These are phyloP conservation scores for Eupithecia vulgata DNA, from an alignment of 2,888 invertebrate genomes.

Conservation along the genomic window DNA sequence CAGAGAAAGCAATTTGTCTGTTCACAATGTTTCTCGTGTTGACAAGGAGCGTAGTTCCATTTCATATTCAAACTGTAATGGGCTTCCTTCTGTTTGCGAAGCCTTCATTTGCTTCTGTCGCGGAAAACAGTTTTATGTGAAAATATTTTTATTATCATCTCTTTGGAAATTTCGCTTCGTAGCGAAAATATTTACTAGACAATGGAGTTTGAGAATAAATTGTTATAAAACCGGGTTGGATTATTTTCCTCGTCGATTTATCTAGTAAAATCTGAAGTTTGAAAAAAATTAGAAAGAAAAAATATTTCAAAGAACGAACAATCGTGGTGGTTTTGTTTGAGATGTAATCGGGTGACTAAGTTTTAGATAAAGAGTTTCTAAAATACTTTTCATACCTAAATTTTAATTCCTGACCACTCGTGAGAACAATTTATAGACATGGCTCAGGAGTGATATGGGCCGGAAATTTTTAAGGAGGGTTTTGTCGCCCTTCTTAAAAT, in stretches of 20 bases:
- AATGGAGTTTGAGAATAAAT: constrained; percentile 10
- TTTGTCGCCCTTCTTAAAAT: too few species aligned
- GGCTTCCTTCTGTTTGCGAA: constrained; percentile 44
- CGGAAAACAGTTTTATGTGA: constrained; percentile 33
- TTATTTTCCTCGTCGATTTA: neutral
- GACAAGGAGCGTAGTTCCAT: constrained; percentile 57
- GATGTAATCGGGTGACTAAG: too few species aligned
- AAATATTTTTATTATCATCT: constrained; percentile 31
- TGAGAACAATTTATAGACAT: too few species aligned
- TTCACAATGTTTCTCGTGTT: constrained; percentile 57
- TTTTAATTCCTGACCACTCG: too few species aligned
- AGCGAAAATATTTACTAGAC: constrained; percentile 1
- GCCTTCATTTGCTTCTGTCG: constrained; percentile 40
- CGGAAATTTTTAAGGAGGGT: too few species aligned
- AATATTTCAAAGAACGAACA: neutral
- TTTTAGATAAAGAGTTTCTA: neutral
- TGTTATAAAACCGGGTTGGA: neutral
- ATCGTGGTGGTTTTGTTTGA: neutral
- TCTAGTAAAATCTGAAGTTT: neutral
- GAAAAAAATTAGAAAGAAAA: neutral
- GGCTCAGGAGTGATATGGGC: too few species aligned
- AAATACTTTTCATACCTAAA: too few species aligned
- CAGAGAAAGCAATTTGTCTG: constrained; percentile 61
- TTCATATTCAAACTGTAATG: constrained; percentile 56
- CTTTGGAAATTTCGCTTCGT: constrained; percentile 10